These are phyloP conservation scores for Brachyhypopomus occidentalis DNA, from an alignment of 2,113 vertebrate species.

Conservation along the genomic window DNA sequence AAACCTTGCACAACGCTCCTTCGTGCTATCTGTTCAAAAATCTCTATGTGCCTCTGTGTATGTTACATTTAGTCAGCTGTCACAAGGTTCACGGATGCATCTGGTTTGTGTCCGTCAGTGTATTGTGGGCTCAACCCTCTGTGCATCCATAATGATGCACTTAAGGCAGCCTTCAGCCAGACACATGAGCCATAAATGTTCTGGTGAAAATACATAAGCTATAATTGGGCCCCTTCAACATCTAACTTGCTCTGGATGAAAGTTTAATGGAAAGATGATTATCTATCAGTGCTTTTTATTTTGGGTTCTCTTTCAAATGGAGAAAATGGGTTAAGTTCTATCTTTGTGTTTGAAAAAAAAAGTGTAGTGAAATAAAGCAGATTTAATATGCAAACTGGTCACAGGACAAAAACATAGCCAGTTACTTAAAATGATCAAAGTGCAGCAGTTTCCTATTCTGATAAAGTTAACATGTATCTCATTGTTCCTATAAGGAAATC, in stretches of 20 bases:
- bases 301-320: conserved; percentile 44
- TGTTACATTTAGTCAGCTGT: conserved; percentile 44
- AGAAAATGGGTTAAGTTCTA: neutral
- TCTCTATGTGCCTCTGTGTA: conserved; percentile 60
- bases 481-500: conserved; percentile 64
- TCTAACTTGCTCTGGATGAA: conserved; percentile 72
- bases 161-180: conserved; percentile 63
- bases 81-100: conserved; percentile 35
- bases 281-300: conserved; percentile 72
- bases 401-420: conserved; percentile 7
- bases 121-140: conserved; percentile 58
- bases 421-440: too few species aligned
- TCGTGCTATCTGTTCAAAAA: conserved; percentile 65
- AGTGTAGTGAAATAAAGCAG: conserved; percentile 3
- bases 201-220: conserved; percentile 58
- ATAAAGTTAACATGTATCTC: conserved; percentile 42
- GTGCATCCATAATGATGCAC: conserved; percentile 64
- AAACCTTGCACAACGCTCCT: conserved; percentile 30
- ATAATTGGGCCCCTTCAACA: conserved; percentile 74
- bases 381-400: neutral
- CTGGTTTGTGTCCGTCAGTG: conserved; percentile 53
- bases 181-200: conserved; percentile 47
- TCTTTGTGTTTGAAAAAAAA: neutral
- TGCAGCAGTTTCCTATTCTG: conserved; percentile 4
- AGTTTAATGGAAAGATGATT: conserved; percentile 79